Conservation (phyloP, 2,113 vertebrate genomes). For the Microcebus griseorufus region DNA sequence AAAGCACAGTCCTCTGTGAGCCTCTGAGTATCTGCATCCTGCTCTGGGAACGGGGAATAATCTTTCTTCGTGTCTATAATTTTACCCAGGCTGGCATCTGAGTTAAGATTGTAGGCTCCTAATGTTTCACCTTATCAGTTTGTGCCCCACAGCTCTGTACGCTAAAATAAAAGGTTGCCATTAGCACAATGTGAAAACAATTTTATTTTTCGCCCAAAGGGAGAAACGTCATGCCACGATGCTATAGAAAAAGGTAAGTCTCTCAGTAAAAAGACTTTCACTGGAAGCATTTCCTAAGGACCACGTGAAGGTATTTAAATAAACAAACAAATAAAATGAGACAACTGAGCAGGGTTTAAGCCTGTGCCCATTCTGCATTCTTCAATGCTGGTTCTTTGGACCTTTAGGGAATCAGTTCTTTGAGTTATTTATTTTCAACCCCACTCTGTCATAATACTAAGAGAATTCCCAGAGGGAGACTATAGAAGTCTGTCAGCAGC, state of each 20-base stretch:
- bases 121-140: conserved; percentile 40
- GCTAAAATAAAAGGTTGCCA: conserved; percentile 25
- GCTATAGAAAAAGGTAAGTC: conserved; percentile 22
- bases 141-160: background rate
- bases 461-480: conserved; percentile 40
- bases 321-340: conserved; percentile 7
- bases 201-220: background rate
- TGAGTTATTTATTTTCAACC: conserved; percentile 4
- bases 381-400: background rate
- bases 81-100: background rate
- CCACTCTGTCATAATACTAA: background rate
- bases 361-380: background rate
- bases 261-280: background rate
- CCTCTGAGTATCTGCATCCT: background rate
- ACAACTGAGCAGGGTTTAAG: background rate
- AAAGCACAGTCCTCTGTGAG: background rate
- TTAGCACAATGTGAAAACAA: conserved; percentile 33
- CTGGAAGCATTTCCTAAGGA: background rate
- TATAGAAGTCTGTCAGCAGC: conserved; percentile 2
- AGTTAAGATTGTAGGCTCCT: background rate
- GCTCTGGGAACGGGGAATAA: background rate
- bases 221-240: conserved; percentile 13
- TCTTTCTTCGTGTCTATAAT: conserved; percentile 27
- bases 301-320: conserved; percentile 16
- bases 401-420: background rate